phyloP scores from a whole-genome alignment of 2,888 invertebrate species.

The Atrina japonica region DNA sequence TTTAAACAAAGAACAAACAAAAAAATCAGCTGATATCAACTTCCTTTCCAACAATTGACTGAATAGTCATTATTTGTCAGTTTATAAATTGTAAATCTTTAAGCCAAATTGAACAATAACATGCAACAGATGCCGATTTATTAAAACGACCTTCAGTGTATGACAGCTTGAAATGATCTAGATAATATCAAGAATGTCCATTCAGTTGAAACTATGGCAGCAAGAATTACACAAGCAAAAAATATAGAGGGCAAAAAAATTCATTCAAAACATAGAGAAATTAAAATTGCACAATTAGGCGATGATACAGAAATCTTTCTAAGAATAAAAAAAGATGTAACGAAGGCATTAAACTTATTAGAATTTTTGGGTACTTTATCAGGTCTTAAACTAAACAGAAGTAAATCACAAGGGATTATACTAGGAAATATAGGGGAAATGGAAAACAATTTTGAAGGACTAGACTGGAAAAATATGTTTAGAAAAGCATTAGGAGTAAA shows the following conservation, averaged over 20 bases:
- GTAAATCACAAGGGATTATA: neutral
- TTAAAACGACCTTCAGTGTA: too few relatives aligned
- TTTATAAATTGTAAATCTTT: too few relatives aligned
- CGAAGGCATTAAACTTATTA: neutral
- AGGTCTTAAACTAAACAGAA: slow-evolving; percentile 22
- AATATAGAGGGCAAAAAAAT: neutral
- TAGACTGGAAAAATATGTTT: neutral
- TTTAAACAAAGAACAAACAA: too few relatives aligned
- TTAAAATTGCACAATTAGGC: neutral
- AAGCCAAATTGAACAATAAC: too few relatives aligned
- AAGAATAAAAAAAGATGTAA: neutral
- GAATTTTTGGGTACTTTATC: slow-evolving; percentile 7
- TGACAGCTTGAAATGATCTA: too few relatives aligned
- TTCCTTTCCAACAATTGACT: too few relatives aligned
- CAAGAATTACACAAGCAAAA: neutral
- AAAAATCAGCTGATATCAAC: too few relatives aligned
- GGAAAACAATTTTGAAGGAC: too few relatives aligned
- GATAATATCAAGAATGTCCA: too few relatives aligned
- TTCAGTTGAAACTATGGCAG: neutral
- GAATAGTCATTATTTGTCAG: too few relatives aligned
- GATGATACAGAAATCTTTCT: slow-evolving; percentile 10
- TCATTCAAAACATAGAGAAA: neutral
- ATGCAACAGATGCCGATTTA: too few relatives aligned
- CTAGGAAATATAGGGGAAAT: too few relatives aligned
- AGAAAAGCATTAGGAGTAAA: slow-evolving; percentile 1